phyloP scores from a whole-genome alignment of 2,888 invertebrate genomes.

The Agrochola circellaris region DNA sequence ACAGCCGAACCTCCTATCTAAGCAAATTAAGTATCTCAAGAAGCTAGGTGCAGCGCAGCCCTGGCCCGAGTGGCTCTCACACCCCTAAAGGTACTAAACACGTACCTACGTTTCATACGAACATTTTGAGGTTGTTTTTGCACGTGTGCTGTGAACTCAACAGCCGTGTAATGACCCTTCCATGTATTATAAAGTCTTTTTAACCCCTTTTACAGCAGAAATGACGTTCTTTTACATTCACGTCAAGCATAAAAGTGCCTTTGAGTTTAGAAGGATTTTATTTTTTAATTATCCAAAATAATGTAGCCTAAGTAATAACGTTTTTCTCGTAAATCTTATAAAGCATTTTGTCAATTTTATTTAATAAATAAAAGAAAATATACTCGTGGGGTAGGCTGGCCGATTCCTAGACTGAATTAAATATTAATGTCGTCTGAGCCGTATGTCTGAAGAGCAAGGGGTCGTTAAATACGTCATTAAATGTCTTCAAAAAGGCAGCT shows the following conservation, averaged over 20 bases:
- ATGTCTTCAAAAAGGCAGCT: conserved; percentile 59
- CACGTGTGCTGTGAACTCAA: conserved; percentile 85
- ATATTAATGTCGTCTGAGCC: conserved; percentile 52
- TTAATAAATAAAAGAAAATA: conserved; percentile 9
- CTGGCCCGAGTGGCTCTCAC: conserved; percentile 61
- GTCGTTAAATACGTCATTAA: conserved; percentile 70
- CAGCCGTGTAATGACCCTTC: conserved; percentile 86
- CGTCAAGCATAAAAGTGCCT: conserved; percentile 82
- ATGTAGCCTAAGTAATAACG: conserved; percentile 38
- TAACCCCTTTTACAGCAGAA: conserved; percentile 80
- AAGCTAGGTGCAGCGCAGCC: conserved; percentile 53
- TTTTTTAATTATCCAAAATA: conserved; percentile 66
- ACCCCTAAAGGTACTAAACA: conserved; percentile 63
- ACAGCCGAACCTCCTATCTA: conserved; percentile 50
- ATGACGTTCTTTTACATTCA: conserved; percentile 83
- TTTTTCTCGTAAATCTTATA: conserved; percentile 1
- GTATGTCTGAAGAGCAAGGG: conserved; percentile 44
- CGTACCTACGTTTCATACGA: conserved; percentile 66
- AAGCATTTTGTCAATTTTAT: conserved; percentile 25
- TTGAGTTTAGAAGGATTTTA: conserved; percentile 76
- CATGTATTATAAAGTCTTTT: conserved; percentile 86
- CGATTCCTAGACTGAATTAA: conserved; percentile 48
- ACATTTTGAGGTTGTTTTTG: conserved; percentile 81
- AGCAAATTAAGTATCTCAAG: conserved; percentile 64
- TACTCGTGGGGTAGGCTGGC: not conserved